Evolutionary conservation across 1,140 invertebrate species (phyloP), one percentile per base, ranked within the genome.

Genomic region (Aphaenogaster ashmeadi): DNA sequence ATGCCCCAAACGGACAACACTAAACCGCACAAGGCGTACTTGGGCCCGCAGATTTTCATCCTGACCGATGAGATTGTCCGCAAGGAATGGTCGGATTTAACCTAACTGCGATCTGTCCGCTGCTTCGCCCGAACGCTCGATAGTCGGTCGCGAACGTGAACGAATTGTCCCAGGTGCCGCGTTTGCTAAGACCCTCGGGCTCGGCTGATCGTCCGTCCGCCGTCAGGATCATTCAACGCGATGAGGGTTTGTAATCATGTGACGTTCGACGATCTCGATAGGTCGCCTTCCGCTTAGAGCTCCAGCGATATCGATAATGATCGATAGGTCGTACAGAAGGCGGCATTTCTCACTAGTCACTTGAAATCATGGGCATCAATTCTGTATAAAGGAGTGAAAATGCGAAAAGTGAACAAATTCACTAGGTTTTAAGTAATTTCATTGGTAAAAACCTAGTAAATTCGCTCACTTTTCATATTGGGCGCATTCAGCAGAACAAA

Each of bases 1-100:
- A 99, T 97, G 90, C 98, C 98, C 98, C 98, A 99, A 38, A 97
- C 97, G 92, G 98, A 98, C 84, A 99, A 96, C 66, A 99, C 97
- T n/a, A 98, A 95, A 66, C 98, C 98, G 94, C 98, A 99, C 44
- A 99, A 97, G 79, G 98, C 98, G 77, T 98, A 96, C 96, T 99
- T 99, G 74, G 98, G 98, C n/a, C 98, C 98, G 96, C 98, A 98
- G 89, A 98, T 95, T 91, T 97, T 97, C 97, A 98, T 98, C 94
- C 94, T 96, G 3, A 36, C 1, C 2, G 11, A 86, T 56, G 38
- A 58, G n/a, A 27, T 84, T n/a, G 41, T 87, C 27, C 44, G 2
- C 27, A 52, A 6, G 21, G 8, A 83, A 6, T 64, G 80, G 79
- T 58, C 50, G 52, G 6, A 58, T 72, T n/a, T 15, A 74, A 58